phyloP scores from a whole-genome alignment of 2,888 invertebrate species.

The Mactromeris polynyma region DNA sequence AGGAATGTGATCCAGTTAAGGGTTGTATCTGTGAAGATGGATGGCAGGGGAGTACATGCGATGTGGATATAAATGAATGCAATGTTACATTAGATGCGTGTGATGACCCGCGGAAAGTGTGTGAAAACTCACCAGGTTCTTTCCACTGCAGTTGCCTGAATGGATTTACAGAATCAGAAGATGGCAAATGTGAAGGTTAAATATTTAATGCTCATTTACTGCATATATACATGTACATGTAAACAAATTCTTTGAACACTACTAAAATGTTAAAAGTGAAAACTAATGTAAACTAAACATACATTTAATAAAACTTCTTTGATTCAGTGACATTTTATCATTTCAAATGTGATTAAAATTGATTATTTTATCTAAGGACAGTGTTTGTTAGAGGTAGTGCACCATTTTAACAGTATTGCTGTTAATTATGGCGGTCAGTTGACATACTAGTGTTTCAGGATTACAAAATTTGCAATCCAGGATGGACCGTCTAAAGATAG shows the following conservation, averaged over 20 bases:
- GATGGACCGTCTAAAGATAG: neutral
- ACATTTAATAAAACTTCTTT: neutral
- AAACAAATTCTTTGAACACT: neutral
- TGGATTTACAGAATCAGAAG: slow-evolving; percentile 46
- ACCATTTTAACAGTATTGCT: neutral
- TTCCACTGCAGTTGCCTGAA: slow-evolving; percentile 53
- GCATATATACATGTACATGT: neutral
- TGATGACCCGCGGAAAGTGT: slow-evolving; percentile 52
- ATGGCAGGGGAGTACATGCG: slow-evolving; percentile 62
- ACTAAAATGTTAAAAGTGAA: neutral
- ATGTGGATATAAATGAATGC: slow-evolving; percentile 64
- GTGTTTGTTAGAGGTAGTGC: neutral
- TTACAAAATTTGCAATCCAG: neutral
- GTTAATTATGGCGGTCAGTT: neutral
- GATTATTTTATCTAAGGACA: too few species aligned
- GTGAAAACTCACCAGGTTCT: slow-evolving; percentile 66
- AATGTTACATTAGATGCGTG: slow-evolving; percentile 24
- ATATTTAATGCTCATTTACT: neutral
- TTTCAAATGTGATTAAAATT: too few species aligned
- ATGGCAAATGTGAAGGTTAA: slow-evolving; percentile 59
- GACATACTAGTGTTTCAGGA: neutral
- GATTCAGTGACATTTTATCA: too few species aligned
- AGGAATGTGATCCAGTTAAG: slow-evolving; percentile 53
- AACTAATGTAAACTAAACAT: neutral
- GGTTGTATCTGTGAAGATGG: slow-evolving; percentile 64